These are phyloP conservation scores for Circaetus cinerascens DNA, from an alignment of 2,113 vertebrate genomes.

Conservation along the genomic window DNA sequence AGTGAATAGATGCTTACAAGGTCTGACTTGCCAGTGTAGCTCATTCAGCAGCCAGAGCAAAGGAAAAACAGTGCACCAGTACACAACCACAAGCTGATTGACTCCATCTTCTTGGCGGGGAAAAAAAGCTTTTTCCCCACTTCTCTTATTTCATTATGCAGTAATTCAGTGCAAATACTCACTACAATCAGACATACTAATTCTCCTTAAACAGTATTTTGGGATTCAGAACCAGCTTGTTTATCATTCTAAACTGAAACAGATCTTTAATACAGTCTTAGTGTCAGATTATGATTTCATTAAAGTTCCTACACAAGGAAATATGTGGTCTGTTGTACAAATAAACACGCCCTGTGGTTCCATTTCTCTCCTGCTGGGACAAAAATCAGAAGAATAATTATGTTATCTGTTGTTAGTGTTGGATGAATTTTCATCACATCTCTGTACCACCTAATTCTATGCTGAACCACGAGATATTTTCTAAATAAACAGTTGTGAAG, in stretches of 20 bases:
- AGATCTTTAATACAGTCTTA: conserved; percentile 3
- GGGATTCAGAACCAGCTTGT: neutral
- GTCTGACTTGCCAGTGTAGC: neutral
- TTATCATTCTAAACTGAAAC: conserved; percentile 22
- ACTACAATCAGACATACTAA: neutral
- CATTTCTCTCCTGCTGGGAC: neutral
- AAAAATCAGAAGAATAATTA: conserved; percentile 36
- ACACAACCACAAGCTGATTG: neutral
- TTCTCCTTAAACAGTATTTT: neutral
- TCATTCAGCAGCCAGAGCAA: neutral
- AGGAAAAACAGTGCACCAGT: neutral
- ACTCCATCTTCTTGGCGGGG: neutral
- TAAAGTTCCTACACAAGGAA: conserved; percentile 43
- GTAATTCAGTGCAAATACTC: neutral
- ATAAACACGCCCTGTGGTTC: conserved; percentile 24
- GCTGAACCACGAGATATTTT: neutral
- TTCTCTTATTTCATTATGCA: neutral
- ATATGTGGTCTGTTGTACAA: conserved; percentile 3
- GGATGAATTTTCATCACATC: conserved; percentile 2
- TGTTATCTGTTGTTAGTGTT: conserved; percentile 36
- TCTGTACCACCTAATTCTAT: neutral
- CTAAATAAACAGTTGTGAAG: neutral
- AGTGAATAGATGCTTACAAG: neutral
- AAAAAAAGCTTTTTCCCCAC: neutral
- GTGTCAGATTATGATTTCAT: conserved; percentile 12